Evolutionary conservation across 2,888 invertebrate species (phyloP).

Genomic region (Dasysyrphus albostriatus): DNA sequence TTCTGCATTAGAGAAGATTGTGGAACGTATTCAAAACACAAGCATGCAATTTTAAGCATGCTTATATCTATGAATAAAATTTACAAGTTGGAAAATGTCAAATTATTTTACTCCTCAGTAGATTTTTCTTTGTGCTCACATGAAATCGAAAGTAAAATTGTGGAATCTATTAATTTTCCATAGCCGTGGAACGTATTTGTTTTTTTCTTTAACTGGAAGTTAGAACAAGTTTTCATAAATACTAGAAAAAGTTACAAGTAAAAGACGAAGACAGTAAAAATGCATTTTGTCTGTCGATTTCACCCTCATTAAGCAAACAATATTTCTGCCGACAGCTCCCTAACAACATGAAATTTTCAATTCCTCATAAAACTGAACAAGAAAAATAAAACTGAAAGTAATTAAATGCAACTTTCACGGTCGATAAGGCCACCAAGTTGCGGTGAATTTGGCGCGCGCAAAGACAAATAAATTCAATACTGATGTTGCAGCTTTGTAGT

Average conservation of each 20-base stretch:
- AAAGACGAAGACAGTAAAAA: not conserved
- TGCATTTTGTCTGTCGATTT: not conserved
- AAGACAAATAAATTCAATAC: not conserved
- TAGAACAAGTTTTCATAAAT: too few species aligned
- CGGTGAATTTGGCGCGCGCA: slow-evolving; percentile 21
- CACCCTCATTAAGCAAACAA: not conserved
- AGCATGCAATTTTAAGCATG: too few species aligned
- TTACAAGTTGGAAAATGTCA: too few species aligned
- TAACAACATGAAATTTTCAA: not conserved
- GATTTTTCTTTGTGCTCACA: too few species aligned
- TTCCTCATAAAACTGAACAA: slow-evolving; percentile 1
- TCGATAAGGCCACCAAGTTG: slow-evolving; percentile 63
- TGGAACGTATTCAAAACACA: too few species aligned
- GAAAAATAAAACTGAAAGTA: slow-evolving; percentile 55
- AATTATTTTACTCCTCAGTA: too few species aligned
- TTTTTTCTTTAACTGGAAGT: not conserved
- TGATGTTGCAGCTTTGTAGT: not conserved
- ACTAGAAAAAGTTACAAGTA: too few species aligned
- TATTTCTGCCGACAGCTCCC: not conserved
- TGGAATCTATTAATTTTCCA: not conserved
- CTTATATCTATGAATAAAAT: too few species aligned
- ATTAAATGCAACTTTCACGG: slow-evolving; percentile 75
- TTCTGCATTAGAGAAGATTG: too few species aligned
- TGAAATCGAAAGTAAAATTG: not conserved
- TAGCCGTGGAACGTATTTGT: not conserved